A percentile compares a stretch with the other conserved stretches of the same genome.
phyloP scores from a whole-genome alignment of 2,888 invertebrate species.

The Epinotia demarniana region DNA sequence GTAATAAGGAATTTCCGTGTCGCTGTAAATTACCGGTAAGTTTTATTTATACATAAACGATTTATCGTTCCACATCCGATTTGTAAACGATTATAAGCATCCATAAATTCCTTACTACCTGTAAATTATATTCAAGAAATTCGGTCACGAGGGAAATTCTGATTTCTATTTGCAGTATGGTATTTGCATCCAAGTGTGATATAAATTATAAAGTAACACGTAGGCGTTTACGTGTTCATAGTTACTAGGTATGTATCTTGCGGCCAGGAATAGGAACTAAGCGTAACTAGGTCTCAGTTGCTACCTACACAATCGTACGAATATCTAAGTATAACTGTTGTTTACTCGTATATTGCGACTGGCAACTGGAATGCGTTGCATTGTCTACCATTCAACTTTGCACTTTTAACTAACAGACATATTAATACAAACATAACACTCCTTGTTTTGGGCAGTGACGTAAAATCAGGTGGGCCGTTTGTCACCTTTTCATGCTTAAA shows the following conservation, averaged over 20 bases:
- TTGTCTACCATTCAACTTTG: background rate
- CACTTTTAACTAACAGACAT: background rate
- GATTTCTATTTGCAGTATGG: constrained; percentile 41
- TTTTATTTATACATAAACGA: background rate
- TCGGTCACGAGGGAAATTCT: constrained; percentile 12
- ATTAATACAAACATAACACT: background rate
- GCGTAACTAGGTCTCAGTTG: constrained; percentile 31
- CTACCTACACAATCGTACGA: constrained; percentile 29
- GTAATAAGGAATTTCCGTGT: constrained; percentile 36
- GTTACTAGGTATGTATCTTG: background rate
- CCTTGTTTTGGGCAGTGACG: background rate
- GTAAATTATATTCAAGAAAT: constrained; percentile 2
- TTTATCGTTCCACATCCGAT: background rate
- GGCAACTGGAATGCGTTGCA: background rate
- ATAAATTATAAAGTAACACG: constrained; percentile 4
- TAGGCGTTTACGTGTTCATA: background rate
- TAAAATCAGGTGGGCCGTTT: too few relatives aligned
- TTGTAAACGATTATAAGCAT: background rate
- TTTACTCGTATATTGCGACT: background rate
- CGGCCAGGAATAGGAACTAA: constrained; percentile 33
- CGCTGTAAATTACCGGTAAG: constrained; percentile 38
- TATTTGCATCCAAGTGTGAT: constrained; percentile 43
- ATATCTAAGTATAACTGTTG: constrained; percentile 1
- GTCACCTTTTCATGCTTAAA: too few relatives aligned
- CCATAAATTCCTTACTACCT: background rate